Evolutionary conservation across 2,888 invertebrate species (phyloP), one percentile per base, ranked within the genome.

Genomic region (Gryllus longicercus): DNA sequence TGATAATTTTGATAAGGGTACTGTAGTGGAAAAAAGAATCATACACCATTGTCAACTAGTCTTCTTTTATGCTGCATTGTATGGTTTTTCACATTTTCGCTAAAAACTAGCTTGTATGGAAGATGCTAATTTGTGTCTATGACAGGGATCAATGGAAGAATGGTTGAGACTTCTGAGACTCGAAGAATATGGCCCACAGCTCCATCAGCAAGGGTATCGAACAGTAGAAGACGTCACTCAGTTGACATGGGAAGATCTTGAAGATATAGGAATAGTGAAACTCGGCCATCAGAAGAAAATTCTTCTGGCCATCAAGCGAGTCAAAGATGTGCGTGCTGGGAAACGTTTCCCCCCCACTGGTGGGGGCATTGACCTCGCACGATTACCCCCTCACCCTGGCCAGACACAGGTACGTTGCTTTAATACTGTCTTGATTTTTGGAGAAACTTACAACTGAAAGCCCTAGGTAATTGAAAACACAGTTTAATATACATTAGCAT

Each of bases 201-300:
- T 99, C 82, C 92, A 95, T 83, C 94, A 94, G 83, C 98, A 99
- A 88, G 97, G 97, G 79, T 99, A 98, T 89, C 93, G 94, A 85
- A 95, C 95, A 11, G 96, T 99, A 75, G 95, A 97, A 85, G 95
- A 96, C 87, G 95, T 98, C 80, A 95, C 96, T 51, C 96, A 97
- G 86, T 92, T 99, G 80, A 96, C 96, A 81, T 99, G 98, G 98
- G 99, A 99, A 86, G 99, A 99, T 89, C 91, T 99, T 86, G 99
- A 99, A 89, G 99, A 99, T 86, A 97, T 99, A 87, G 96, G 96
- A 81, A 95, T 96, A 85, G 95, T 96, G 49, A 93, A 95, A 85
- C 89, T 96, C 86, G 99, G 99, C 63, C 99, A 99, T 87, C 98
- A 99, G 89, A 99, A 99, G 91, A 97, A 98, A 90, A 94, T 99